A percentile compares a stretch with the other conserved stretches of the same genome.
Evolutionary conservation across 2,113 vertebrate species (phyloP).

Genomic region (Macaca mulatta): DNA sequence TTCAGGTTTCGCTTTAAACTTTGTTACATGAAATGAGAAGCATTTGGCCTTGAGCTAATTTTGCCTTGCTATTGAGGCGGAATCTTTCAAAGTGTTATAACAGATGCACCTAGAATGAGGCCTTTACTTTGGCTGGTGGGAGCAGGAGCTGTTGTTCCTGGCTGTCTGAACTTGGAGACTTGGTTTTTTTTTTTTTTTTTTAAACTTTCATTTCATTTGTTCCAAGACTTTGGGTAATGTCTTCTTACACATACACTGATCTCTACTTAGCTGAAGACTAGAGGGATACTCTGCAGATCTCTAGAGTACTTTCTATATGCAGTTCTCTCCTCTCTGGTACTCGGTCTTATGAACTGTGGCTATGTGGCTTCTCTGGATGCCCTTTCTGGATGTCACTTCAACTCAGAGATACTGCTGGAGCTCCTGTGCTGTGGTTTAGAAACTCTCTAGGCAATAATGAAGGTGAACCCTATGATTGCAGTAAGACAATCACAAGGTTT

Average conservation of each 20-base stretch:
- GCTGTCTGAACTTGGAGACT: neutral
- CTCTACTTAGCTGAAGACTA: neutral
- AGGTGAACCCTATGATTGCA: neutral
- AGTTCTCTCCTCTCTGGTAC: neutral
- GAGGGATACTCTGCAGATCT: neutral
- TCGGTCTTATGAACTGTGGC: neutral
- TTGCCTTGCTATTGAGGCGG: neutral
- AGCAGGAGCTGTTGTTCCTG: neutral
- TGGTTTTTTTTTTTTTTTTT: neutral
- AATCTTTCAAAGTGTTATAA: neutral
- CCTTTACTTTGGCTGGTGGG: neutral
- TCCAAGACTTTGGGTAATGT: neutral
- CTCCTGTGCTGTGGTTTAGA: neutral
- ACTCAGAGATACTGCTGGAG: neutral
- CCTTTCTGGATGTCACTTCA: neutral
- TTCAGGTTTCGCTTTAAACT: neutral
- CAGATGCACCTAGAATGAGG: neutral
- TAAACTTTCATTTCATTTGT: neutral
- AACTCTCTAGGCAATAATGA: neutral
- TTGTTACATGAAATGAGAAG: conserved; percentile 6
- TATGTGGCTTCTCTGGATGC: neutral
- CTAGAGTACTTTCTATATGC: neutral
- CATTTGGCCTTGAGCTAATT: conserved; percentile 49
- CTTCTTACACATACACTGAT: neutral
- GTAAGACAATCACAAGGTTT: neutral